These are phyloP conservation scores for Dolomedes plantarius DNA, from an alignment of 2,888 invertebrate genomes.

Conservation along the genomic window DNA sequence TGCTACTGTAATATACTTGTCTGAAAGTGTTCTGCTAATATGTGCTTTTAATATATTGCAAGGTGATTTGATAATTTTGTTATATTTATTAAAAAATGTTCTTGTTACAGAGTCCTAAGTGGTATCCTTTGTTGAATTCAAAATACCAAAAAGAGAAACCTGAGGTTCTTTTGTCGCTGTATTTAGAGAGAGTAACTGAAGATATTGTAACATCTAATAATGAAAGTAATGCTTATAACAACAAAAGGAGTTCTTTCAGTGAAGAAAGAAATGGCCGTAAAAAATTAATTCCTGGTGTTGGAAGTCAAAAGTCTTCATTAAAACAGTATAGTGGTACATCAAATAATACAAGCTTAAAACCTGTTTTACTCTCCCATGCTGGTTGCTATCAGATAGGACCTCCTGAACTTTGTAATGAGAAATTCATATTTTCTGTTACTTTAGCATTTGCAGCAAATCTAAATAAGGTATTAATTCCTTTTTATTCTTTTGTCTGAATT, in stretches of 20 bases:
- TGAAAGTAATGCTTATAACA: conserved; percentile 24
- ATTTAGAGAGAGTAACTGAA: conserved; percentile 77
- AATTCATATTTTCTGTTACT: conserved; percentile 78
- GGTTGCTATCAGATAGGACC: conserved; percentile 78
- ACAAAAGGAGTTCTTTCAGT: conserved; percentile 29
- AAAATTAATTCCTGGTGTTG: conserved; percentile 5
- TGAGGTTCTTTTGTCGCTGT: conserved; percentile 76
- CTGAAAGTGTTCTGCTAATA: no score
- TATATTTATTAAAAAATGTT: no score
- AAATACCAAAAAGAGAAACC: conserved; percentile 77
- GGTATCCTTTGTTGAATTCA: conserved; percentile 77
- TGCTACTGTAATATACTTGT: no score
- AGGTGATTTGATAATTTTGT: no score
- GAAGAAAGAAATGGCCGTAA: conserved; percentile 38
- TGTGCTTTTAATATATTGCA: no score
- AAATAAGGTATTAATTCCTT: conserved; percentile 75
- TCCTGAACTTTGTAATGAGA: conserved; percentile 75
- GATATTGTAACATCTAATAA: conserved; percentile 31
- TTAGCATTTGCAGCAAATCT: conserved; percentile 77
- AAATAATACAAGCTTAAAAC: conserved; percentile 41
- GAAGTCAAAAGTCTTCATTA: conserved; percentile 7
- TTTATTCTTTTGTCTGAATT: background rate
- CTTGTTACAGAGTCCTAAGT: conserved; percentile 76
- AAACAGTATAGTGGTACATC: conserved; percentile 10
- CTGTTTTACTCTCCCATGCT: conserved; percentile 74